A percentile compares a stretch with the other conserved stretches of the same genome.
These are phyloP conservation scores for Pachliopta kotzebuea DNA, from an alignment of 2,888 invertebrate species.

Conservation along the genomic window DNA sequence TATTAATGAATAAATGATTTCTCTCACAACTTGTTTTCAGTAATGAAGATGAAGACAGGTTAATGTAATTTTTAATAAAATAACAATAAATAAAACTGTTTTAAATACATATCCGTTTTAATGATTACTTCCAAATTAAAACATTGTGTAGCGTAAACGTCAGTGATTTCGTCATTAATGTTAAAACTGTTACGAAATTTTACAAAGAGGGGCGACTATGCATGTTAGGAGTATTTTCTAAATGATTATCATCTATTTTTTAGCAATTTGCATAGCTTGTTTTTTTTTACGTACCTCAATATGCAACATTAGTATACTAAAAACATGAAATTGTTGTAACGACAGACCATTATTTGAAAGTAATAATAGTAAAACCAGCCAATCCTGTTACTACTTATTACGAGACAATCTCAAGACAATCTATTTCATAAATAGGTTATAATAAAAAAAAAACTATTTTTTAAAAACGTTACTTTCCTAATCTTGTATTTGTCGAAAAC, in stretches of 20 bases:
- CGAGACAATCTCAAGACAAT: too few species aligned
- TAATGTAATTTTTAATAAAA: too few species aligned
- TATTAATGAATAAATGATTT: not conserved
- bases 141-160: not conserved
- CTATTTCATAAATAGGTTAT: too few species aligned
- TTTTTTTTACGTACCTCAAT: not conserved
- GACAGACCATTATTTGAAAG: not conserved
- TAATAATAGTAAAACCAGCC: too few species aligned
- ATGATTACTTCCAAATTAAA: not conserved
- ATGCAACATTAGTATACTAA: not conserved
- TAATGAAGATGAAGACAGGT: not conserved
- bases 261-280: not conserved
- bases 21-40: not conserved
- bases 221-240: slow-evolving; percentile 5
- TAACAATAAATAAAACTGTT: not conserved
- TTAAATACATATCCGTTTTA: not conserved
- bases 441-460: too few species aligned
- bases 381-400: not conserved
- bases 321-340: not conserved
- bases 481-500: too few species aligned
- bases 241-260: slow-evolving; percentile 6
- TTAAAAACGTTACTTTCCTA: too few species aligned
- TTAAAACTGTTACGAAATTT: slow-evolving; percentile 16
- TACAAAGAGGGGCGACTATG: slow-evolving; percentile 2
- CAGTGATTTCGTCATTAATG: slow-evolving; percentile 7